phyloP scores from a whole-genome alignment of 2,797 vertebrate species.

The Discoglossus pictus region DNA sequence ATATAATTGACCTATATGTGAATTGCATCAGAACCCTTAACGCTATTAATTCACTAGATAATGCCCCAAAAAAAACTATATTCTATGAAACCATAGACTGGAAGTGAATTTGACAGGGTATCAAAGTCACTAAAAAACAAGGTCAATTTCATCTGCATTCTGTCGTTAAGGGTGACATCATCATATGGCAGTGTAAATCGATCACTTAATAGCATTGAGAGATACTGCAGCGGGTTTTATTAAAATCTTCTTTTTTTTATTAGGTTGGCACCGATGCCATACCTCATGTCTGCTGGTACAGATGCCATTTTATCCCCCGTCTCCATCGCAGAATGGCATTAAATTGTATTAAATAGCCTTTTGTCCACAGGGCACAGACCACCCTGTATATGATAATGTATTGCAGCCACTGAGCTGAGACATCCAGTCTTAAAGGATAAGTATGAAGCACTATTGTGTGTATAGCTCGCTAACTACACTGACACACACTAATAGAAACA shows the following conservation, averaged over 20 bases:
- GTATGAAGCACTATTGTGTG: conserved; percentile 82
- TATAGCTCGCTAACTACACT: conserved; percentile 96
- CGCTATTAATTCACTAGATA: conserved; percentile 90
- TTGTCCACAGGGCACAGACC: conserved; percentile 98
- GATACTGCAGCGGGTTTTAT: conserved; percentile 77
- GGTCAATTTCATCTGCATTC: conserved; percentile 80
- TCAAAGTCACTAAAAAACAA: conserved; percentile 77
- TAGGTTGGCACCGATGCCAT: conserved; percentile 79
- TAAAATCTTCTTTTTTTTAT: conserved; percentile 63
- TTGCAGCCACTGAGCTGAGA: conserved; percentile 94
- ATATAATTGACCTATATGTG: conserved; percentile 99
- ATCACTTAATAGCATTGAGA: conserved; percentile 84
- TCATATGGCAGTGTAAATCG: conserved; percentile 82
- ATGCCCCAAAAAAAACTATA: conserved; percentile 80
- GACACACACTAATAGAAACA: conserved; percentile 99
- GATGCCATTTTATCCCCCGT: conserved; percentile 94
- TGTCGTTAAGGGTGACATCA: conserved; percentile 86
- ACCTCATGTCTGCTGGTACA: conserved; percentile 88
- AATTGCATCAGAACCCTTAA: conserved; percentile 99
- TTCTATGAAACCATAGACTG: conserved; percentile 79
- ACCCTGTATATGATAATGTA: conserved; percentile 99
- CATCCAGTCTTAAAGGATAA: conserved; percentile 84
- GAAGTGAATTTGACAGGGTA: conserved; percentile 79
- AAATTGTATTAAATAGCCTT: conserved; percentile 99
- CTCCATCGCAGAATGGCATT: conserved; percentile 96